These are phyloP conservation scores for Genyomyrus donnyi DNA, from an alignment of 2,113 vertebrate genomes.

Conservation along the genomic window DNA sequence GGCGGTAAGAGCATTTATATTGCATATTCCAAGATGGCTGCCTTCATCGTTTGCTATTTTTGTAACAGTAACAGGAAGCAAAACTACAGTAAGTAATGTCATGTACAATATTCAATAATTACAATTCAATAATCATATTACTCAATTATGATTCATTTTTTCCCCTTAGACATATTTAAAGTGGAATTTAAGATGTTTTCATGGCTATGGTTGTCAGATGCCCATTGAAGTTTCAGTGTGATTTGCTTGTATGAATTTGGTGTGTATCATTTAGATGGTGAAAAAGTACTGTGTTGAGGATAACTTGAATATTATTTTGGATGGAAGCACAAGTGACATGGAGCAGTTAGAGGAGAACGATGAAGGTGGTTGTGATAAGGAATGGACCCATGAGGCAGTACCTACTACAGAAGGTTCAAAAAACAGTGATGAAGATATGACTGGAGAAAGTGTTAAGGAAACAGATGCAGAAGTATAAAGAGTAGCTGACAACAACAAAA, in stretches of 20 bases:
- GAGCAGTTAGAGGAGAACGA: background rate
- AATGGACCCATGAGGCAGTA: background rate
- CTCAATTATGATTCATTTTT: background rate
- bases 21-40: background rate
- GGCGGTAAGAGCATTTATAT: background rate
- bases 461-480: conserved; percentile 21
- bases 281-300: background rate
- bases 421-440: conserved; percentile 12
- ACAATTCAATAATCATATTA: background rate
- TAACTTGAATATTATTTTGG: conserved; percentile 6
- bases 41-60: background rate
- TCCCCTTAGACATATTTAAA: background rate
- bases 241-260: background rate
- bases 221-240: background rate
- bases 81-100: background rate
- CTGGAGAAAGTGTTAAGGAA: conserved; percentile 20
- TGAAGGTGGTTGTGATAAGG: background rate
- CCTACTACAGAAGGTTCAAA: conserved; percentile 9
- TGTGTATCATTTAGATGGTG: background rate
- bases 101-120: background rate
- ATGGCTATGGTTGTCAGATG: background rate
- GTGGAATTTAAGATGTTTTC: background rate
- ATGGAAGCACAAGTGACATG: conserved; percentile 4
- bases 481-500: background rate
- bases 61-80: background rate